Percentiles rank a stretch among this genome's conserved stretches.
These are phyloP conservation scores for Oryzias melastigma DNA, from an alignment of 2,113 vertebrate genomes.

Conservation along the genomic window DNA sequence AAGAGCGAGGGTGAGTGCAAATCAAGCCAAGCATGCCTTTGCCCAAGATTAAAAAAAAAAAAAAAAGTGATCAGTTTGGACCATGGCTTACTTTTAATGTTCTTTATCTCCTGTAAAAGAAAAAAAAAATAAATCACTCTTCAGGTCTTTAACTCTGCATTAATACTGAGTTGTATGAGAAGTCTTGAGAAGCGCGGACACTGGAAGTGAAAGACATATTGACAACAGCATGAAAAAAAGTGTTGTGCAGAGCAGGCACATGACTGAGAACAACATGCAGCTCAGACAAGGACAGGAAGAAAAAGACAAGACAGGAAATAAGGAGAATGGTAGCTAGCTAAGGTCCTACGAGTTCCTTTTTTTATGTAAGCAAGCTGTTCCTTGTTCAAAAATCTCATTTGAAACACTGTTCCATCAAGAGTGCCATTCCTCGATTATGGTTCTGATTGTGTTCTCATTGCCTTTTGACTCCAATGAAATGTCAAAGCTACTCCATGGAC, in stretches of 20 bases:
- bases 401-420: constrained; percentile 21
- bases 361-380: constrained; percentile 12
- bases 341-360: constrained; percentile 16
- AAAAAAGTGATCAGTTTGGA: constrained; percentile 64
- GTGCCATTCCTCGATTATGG: constrained; percentile 54
- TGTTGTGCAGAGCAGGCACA: constrained; percentile 47
- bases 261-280: constrained; percentile 52
- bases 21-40: constrained; percentile 78
- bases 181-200: constrained; percentile 34
- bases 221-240: constrained; percentile 31
- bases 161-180: constrained; percentile 29
- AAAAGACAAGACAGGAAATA: constrained; percentile 27
- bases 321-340: constrained; percentile 26
- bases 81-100: constrained; percentile 84
- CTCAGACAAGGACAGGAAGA: constrained; percentile 42
- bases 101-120: constrained; percentile 86
- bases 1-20: constrained; percentile 72
- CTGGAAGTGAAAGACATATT: constrained; percentile 38
- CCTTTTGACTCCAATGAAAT: constrained; percentile 22
- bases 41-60: constrained; percentile 34
- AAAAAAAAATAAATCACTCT: constrained; percentile 80
- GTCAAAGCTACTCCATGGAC: constrained; percentile 22
- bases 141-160: constrained; percentile 50
- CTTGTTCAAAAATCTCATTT: constrained; percentile 12
- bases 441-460: constrained; percentile 8